A percentile compares a stretch with the other conserved stretches of the same genome.
phyloP scores from a whole-genome alignment of 1,140 invertebrate species.

The Amyelois transitella region DNA sequence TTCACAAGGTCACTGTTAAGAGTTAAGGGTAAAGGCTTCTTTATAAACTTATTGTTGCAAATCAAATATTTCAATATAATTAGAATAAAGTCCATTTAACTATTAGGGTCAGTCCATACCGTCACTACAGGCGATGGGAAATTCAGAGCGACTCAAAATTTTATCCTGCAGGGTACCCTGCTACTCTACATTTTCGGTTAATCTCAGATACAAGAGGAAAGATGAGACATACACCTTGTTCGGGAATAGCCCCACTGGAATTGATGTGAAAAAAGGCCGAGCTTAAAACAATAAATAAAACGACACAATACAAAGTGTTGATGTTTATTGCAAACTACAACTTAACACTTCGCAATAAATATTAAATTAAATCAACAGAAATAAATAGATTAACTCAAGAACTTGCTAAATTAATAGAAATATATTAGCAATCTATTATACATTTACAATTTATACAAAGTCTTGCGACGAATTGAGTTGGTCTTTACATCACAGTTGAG shows the following conservation, averaged over 20 bases:
- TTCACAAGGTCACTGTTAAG: neutral
- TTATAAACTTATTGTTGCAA: neutral
- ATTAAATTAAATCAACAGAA: conserved; percentile 12
- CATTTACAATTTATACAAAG: conserved; percentile 10
- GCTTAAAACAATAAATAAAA: neutral
- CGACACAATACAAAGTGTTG: neutral
- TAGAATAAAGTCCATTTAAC: no score
- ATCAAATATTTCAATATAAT: neutral
- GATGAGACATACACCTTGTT: no score
- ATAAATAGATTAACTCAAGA: conserved; percentile 9
- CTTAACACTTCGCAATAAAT: conserved; percentile 11
- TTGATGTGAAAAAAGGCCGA: neutral
- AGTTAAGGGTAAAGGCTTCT: neutral
- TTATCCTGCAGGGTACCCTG: no score
- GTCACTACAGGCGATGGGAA: no score
- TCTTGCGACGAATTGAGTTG: conserved; percentile 12
- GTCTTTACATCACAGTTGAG: conserved; percentile 31
- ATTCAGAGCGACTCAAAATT: no score
- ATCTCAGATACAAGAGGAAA: no score
- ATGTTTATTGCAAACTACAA: conserved; percentile 14
- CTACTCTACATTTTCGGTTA: no score
- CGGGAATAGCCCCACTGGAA: no score
- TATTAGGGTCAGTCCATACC: no score
- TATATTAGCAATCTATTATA: conserved; percentile 6
- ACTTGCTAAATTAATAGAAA: conserved; percentile 10